These are phyloP conservation scores for Drosophila tristis DNA, from an alignment of 1,140 invertebrate species.

Conservation along the genomic window DNA sequence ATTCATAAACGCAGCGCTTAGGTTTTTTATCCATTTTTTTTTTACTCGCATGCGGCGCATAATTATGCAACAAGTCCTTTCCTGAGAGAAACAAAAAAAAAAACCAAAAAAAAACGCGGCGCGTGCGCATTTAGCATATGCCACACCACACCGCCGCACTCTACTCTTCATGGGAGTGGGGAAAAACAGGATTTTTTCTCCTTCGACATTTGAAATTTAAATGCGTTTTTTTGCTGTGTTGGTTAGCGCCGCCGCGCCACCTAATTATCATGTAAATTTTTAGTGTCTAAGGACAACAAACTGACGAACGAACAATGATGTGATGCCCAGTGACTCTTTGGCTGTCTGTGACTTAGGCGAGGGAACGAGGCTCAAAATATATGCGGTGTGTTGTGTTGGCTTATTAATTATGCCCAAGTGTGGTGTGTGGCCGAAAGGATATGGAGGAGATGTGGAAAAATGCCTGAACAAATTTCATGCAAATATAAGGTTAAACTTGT, in stretches of 20 bases:
- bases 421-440: slow-evolving; percentile 51
- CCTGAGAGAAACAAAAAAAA: slow-evolving; percentile 44
- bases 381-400: slow-evolving; percentile 29
- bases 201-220: slow-evolving; percentile 78
- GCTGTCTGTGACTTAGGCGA: slow-evolving; percentile 35
- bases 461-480: slow-evolving; percentile 72
- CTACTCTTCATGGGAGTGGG: slow-evolving; percentile 9
- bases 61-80: slow-evolving; percentile 84
- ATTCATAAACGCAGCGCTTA: slow-evolving; percentile 81
- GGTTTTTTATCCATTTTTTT: slow-evolving; percentile 57
- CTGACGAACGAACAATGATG: slow-evolving; percentile 43
- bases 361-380: slow-evolving; percentile 16
- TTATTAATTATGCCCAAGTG: slow-evolving; percentile 82
- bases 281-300: slow-evolving; percentile 56
- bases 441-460: slow-evolving; percentile 44
- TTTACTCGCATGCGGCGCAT: slow-evolving; percentile 72
- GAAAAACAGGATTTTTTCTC: slow-evolving; percentile 65
- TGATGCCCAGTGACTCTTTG: slow-evolving; percentile 24
- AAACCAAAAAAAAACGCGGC: slow-evolving; percentile 58
- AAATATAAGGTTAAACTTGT: slow-evolving; percentile 67
- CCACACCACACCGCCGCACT: not conserved
- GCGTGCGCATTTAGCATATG: slow-evolving; percentile 81
- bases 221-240: slow-evolving; percentile 47
- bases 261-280: slow-evolving; percentile 82
- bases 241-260: slow-evolving; percentile 56